A percentile compares a stretch with the other conserved stretches of the same genome.
phyloP scores from a whole-genome alignment of 2,113 vertebrate genomes.

The Aptenodytes patagonicus region DNA sequence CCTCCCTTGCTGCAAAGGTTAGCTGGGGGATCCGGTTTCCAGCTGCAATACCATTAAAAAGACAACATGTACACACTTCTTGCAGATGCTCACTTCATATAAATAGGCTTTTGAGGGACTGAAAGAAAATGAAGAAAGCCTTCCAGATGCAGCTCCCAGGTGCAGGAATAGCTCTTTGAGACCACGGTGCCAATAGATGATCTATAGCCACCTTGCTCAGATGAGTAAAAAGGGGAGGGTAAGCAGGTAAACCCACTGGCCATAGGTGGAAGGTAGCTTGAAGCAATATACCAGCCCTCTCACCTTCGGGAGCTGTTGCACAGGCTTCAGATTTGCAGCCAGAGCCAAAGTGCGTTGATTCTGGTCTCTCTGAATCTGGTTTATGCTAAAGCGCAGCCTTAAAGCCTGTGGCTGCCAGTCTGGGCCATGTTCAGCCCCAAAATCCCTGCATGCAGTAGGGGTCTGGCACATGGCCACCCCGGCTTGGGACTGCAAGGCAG shows the following conservation, averaged over 20 bases:
- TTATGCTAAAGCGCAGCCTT: not conserved
- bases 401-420: not conserved
- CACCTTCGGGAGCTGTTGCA: not conserved
- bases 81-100: not conserved
- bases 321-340: not conserved
- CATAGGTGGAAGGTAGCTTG: not conserved
- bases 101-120: not conserved
- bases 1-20: not conserved
- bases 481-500: not conserved
- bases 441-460: fast-evolving
- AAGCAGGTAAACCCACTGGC: not conserved
- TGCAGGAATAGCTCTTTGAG: not conserved
- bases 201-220: not conserved
- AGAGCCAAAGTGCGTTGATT: not conserved
- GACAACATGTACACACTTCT: not conserved
- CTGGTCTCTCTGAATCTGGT: not conserved
- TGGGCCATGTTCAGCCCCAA: fast-evolving
- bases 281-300: not conserved
- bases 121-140: not conserved
- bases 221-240: not conserved
- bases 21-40: not conserved
- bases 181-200: not conserved
- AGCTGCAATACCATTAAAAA: not conserved
- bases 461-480: not conserved
- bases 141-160: not conserved